These are phyloP conservation scores for Cetonia aurata DNA, from an alignment of 2,888 invertebrate species.

Conservation along the genomic window DNA sequence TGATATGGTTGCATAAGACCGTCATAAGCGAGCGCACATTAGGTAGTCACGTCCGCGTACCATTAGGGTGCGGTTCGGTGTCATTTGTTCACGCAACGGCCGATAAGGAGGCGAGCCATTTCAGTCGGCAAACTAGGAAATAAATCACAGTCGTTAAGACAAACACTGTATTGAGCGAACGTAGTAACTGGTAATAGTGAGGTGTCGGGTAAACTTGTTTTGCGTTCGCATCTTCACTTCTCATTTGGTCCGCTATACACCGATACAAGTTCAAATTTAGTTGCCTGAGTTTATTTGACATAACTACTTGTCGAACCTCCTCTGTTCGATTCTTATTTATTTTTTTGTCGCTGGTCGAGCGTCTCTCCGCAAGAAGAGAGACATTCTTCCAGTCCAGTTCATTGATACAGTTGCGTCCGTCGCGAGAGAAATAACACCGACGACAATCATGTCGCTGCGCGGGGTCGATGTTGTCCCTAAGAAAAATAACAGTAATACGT, in stretches of 20 bases:
- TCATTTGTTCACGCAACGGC: conserved; percentile 59
- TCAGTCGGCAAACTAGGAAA: conserved; percentile 56
- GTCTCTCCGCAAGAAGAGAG: background rate
- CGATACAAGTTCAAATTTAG: conserved; percentile 55
- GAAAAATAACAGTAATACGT: conserved; percentile 12
- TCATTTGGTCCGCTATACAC: conserved; percentile 48
- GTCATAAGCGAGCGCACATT: conserved; percentile 50
- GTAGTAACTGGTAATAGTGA: conserved; percentile 8
- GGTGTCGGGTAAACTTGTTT: conserved; percentile 23
- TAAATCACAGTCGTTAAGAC: conserved; percentile 56
- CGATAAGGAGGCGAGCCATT: conserved; percentile 57
- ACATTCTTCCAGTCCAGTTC: conserved; percentile 27
- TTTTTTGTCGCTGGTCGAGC: conserved; percentile 18
- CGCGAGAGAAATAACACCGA: background rate
- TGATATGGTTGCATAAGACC: conserved; percentile 37
- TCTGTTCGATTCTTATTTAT: conserved; percentile 46
- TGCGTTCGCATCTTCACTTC: conserved; percentile 28
- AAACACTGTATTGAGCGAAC: conserved; percentile 47
- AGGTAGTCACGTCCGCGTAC: conserved; percentile 58
- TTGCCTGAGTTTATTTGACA: conserved; percentile 57
- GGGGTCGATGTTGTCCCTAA: too few species aligned
- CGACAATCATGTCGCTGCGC: conserved; percentile 8
- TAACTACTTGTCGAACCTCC: conserved; percentile 57
- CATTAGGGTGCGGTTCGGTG: conserved; percentile 59
- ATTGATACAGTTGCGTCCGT: conserved; percentile 24